phyloP scores from a whole-genome alignment of 2,113 vertebrate genomes.

The Corythaixoides concolor region DNA sequence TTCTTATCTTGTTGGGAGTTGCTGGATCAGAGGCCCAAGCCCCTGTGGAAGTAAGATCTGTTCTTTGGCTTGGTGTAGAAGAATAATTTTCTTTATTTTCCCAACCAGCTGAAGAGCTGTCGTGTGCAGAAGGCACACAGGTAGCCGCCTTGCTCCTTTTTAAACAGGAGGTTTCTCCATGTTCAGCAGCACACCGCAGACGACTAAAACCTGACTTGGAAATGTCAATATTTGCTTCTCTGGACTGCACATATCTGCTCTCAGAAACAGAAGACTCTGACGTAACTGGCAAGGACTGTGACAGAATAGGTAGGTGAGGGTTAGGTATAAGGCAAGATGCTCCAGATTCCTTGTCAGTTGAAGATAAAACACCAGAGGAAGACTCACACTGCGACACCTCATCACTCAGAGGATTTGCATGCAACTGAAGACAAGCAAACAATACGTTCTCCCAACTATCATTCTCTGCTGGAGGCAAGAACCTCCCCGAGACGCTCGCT shows the following conservation, averaged over 20 bases:
- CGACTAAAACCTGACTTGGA: neutral
- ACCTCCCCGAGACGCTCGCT: neutral
- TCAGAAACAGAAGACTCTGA: neutral
- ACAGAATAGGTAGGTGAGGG: neutral
- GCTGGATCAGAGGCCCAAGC: neutral
- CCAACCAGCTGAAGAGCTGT: neutral
- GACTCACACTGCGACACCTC: neutral
- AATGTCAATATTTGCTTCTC: neutral
- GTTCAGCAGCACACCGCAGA: neutral
- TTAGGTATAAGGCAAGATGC: neutral
- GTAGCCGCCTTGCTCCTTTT: neutral
- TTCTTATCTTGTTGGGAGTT: neutral
- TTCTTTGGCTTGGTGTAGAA: neutral
- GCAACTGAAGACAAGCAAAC: neutral
- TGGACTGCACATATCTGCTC: neutral
- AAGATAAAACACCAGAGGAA: neutral
- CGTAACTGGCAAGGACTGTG: neutral
- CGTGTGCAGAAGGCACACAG: neutral
- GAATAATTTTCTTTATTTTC: slow-evolving; percentile 35
- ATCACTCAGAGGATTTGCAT: neutral
- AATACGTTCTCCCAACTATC: neutral
- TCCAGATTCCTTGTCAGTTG: neutral
- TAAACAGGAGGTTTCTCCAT: neutral
- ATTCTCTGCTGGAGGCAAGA: neutral
- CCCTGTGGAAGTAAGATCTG: neutral